phyloP scores from a whole-genome alignment of 1,140 invertebrate species.

The Aricia agestis region DNA sequence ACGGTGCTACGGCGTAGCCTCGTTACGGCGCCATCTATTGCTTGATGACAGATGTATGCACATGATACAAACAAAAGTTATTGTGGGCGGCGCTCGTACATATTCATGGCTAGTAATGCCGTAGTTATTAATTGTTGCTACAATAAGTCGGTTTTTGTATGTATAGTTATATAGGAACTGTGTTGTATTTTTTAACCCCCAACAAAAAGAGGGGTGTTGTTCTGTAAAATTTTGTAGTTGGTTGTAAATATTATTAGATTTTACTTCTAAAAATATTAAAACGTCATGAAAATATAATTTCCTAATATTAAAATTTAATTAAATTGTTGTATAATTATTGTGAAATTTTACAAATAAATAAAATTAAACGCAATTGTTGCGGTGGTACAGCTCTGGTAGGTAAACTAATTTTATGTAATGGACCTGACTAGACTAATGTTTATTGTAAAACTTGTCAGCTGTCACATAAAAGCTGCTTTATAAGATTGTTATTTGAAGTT shows the following conservation, averaged over 20 bases:
- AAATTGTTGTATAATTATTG: too few species aligned
- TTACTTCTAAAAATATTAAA: too few species aligned
- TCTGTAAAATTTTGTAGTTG: too few species aligned
- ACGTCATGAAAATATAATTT: too few species aligned
- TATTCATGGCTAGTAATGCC: not conserved
- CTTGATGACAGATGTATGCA: constrained; percentile 35
- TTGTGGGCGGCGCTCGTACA: not conserved
- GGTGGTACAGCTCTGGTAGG: too few species aligned
- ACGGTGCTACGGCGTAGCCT: constrained; percentile 42
- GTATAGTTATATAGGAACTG: not conserved
- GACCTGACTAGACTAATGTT: not conserved
- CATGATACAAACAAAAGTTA: constrained; percentile 26
- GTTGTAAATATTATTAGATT: too few species aligned
- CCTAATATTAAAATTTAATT: too few species aligned
- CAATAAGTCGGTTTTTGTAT: not conserved
- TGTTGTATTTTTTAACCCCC: too few species aligned
- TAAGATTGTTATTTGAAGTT: too few species aligned
- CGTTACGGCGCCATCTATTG: constrained; percentile 44
- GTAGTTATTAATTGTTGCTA: not conserved
- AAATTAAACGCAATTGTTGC: too few species aligned
- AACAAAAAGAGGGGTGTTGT: too few species aligned
- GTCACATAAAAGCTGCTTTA: not conserved
- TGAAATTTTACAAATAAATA: too few species aligned
- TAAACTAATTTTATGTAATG: not conserved
- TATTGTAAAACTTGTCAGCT: not conserved